Conservation (phyloP, 2,888 invertebrate genomes). For the Sinohyriopsis cumingii region DNA sequence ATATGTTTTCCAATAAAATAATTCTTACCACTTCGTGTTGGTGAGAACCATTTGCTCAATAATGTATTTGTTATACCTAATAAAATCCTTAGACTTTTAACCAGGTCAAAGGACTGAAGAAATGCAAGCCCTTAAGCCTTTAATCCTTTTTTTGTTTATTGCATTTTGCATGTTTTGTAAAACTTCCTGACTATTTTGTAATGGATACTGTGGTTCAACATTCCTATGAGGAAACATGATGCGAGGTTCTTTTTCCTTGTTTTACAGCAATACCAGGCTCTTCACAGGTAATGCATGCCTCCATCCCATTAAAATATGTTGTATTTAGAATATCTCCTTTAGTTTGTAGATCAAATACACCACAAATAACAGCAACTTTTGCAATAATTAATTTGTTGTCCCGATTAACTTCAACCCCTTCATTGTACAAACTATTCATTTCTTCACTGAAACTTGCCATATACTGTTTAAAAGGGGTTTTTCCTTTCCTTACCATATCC, state of each 20-base stretch:
- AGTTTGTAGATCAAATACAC: slow-evolving; percentile 28
- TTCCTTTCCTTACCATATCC: slow-evolving; percentile 30
- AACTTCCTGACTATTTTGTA: slow-evolving; percentile 12
- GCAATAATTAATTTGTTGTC: slow-evolving; percentile 13
- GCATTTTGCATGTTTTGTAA: no score
- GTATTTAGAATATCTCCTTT: slow-evolving; percentile 32
- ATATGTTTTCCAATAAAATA: slow-evolving; percentile 28
- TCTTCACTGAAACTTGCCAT: slow-evolving; percentile 10
- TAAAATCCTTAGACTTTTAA: no score
- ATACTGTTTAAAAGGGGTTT: slow-evolving; percentile 18
- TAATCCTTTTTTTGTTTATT: no score
- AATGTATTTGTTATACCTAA: slow-evolving; percentile 14
- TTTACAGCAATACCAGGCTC: slow-evolving; percentile 21
- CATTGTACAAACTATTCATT: slow-evolving; percentile 14
- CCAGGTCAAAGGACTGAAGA: no score
- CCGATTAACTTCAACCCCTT: slow-evolving; percentile 13
- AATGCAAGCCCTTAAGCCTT: no score
- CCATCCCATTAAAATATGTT: slow-evolving; percentile 24
- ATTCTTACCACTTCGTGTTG: slow-evolving; percentile 11
- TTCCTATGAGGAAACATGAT: slow-evolving; percentile 16
- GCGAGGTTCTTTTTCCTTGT: slow-evolving; percentile 18
- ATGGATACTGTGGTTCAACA: slow-evolving; percentile 4
- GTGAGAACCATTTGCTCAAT: slow-evolving; percentile 26
- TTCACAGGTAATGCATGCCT: slow-evolving; percentile 33
- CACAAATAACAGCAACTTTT: slow-evolving; percentile 20